These are phyloP conservation scores for Seladonia tumulorum DNA, from an alignment of 2,888 invertebrate species.

Conservation along the genomic window DNA sequence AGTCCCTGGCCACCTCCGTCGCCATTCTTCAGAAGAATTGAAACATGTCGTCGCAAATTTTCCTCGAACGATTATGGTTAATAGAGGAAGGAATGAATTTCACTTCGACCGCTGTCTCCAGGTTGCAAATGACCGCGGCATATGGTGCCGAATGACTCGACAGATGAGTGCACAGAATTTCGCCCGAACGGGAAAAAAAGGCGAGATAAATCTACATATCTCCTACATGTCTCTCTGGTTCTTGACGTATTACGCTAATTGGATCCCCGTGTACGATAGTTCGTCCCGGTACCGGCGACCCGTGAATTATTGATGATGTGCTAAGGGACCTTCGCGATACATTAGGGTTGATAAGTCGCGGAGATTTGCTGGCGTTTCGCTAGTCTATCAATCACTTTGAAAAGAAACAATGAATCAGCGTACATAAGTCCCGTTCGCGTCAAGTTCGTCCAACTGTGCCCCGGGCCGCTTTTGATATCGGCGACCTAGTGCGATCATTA, in stretches of 20 bases:
- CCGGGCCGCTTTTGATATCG: not conserved
- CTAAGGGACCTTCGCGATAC: conserved; percentile 21
- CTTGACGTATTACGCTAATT: conserved; percentile 7
- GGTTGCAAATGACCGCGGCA: not conserved
- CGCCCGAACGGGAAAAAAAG: not conserved
- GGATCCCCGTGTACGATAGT: not conserved
- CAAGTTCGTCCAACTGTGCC: not conserved
- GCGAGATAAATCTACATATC: not conserved
- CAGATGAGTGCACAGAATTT: not conserved
- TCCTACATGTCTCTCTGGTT: not conserved
- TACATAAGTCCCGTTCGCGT: not conserved
- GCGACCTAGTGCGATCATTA: not conserved
- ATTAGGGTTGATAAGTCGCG: conserved; percentile 19
- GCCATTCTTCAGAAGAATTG: not conserved
- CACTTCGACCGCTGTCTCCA: not conserved
- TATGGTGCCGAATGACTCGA: not conserved
- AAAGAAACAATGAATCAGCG: conserved; percentile 28
- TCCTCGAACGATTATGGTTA: not conserved
- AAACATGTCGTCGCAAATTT: not conserved
- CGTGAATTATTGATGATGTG: conserved; percentile 21
- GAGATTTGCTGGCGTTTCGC: conserved; percentile 27
- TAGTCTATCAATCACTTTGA: conserved; percentile 23
- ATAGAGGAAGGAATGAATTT: not conserved
- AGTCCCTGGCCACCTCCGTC: not conserved
- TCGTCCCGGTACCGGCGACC: not conserved